Percentiles rank a stretch among this genome's conserved stretches.
phyloP scores from a whole-genome alignment of 2,113 vertebrate species.

The Scophthalmus maximus region DNA sequence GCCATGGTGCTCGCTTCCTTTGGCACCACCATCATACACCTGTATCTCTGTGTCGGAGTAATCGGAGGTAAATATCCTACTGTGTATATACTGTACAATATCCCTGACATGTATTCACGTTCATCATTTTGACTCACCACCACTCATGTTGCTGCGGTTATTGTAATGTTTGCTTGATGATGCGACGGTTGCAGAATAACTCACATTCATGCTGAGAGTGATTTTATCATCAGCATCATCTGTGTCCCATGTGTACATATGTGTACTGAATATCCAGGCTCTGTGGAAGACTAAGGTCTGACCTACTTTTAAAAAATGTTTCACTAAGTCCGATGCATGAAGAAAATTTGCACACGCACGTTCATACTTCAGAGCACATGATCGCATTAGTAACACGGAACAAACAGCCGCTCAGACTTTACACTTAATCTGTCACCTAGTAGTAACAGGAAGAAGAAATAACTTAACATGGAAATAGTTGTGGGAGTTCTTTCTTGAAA shows the following conservation, averaged over 20 bases:
- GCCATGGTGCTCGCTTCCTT: conserved; percentile 85
- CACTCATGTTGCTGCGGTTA: not conserved
- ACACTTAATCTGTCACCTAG: conserved; percentile 33
- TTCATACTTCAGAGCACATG: not conserved
- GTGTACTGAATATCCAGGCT: not conserved
- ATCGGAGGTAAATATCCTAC: conserved; percentile 89
- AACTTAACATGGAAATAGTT: too few species aligned
- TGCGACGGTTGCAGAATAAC: conserved; percentile 1
- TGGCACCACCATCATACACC: conserved; percentile 84
- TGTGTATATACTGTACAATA: not conserved
- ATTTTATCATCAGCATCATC: not conserved
- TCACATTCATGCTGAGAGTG: not conserved
- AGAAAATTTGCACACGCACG: not conserved
- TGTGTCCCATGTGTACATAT: conserved; percentile 7
- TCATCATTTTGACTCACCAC: not conserved
- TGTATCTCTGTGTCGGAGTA: conserved; percentile 86
- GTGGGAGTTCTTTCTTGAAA: too few species aligned
- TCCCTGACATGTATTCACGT: not conserved
- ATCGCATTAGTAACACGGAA: not conserved
- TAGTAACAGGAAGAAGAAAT: not conserved
- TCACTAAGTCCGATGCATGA: not conserved
- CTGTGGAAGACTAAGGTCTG: too few species aligned
- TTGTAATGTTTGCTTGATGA: conserved; percentile 16
- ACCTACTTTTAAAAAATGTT: too few species aligned
- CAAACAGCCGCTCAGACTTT: conserved; percentile 60